phyloP scores from a whole-genome alignment of 2,888 invertebrate genomes.

The Polylopha cassiicola region DNA sequence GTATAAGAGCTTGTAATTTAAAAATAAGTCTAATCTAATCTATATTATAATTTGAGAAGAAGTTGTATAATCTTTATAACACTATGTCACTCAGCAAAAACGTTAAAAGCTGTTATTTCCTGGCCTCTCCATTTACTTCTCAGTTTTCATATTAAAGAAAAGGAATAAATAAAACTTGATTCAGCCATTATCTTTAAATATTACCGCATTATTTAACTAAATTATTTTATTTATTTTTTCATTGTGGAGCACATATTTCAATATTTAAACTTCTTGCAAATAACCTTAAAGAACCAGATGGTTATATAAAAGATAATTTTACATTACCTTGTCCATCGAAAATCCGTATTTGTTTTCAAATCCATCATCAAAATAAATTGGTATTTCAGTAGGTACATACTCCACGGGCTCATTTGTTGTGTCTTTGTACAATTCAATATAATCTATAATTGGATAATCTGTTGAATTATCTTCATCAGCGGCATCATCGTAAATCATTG shows the following conservation, averaged over 20 bases:
- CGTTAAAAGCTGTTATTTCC: conserved; percentile 3
- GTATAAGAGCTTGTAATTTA: no score
- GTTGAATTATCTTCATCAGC: conserved; percentile 46
- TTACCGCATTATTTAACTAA: no score
- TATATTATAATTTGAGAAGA: no score
- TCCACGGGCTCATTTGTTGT: conserved; percentile 52
- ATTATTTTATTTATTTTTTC: no score
- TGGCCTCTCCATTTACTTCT: conserved; percentile 28
- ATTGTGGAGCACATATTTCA: no score
- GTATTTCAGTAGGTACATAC: conserved; percentile 33
- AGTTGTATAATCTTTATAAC: conserved; percentile 10
- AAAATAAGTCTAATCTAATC: no score
- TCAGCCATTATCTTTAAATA: no score
- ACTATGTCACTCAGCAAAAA: conserved; percentile 18
- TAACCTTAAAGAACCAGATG: no score
- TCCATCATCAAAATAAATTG: conserved; percentile 13
- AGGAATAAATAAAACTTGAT: conserved; percentile 4
- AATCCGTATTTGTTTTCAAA: no score
- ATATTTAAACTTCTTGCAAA: no score
- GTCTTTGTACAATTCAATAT: conserved; percentile 60
- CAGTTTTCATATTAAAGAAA: conserved; percentile 30
- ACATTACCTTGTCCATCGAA: no score
- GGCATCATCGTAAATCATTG: conserved; percentile 34
- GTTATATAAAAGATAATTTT: no score
- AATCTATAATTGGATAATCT: conserved; percentile 59